A percentile compares a stretch with the other conserved stretches of the same genome.
Conservation (phyloP, 2,888 invertebrate species). For the Hypselothyrea guttata region DNA sequence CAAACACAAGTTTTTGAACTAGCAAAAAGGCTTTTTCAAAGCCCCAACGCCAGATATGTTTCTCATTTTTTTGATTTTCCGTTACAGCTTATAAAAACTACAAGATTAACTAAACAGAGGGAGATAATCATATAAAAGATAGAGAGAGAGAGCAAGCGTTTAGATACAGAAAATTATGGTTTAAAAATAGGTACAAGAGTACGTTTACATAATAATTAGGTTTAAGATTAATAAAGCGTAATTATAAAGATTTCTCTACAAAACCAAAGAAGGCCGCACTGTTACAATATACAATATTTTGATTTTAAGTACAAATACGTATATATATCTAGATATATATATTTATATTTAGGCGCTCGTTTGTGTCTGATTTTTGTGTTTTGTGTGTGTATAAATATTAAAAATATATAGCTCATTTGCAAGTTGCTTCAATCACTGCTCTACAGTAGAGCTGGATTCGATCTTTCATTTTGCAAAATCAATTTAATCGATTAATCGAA, state of each 20-base stretch:
- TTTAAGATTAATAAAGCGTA: conserved; percentile 77
- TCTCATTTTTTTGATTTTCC: conserved; percentile 49
- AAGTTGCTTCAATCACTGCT: conserved; percentile 24
- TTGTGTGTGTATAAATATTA: conserved; percentile 69
- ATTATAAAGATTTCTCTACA: conserved; percentile 70
- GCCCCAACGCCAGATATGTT: conserved; percentile 53
- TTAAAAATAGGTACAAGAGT: conserved; percentile 65
- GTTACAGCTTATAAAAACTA: conserved; percentile 37
- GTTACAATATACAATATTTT: conserved; percentile 48
- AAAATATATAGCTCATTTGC: conserved; percentile 62
- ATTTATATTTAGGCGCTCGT: conserved; percentile 29
- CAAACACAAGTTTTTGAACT: conserved; percentile 43
- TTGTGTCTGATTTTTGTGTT: conserved; percentile 37
- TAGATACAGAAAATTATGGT: conserved; percentile 40
- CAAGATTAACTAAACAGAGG: conserved; percentile 47
- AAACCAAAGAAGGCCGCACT: conserved; percentile 50
- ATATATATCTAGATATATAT: conserved; percentile 24
- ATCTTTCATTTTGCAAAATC: too few relatives aligned
- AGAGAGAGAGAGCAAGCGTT: conserved; percentile 34
- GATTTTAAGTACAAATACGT: conserved; percentile 50
- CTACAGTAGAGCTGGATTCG: too few relatives aligned
- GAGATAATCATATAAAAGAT: conserved; percentile 9
- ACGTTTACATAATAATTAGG: conserved; percentile 51
- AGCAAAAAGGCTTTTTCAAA: conserved; percentile 50
- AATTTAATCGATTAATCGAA: too few relatives aligned